Evolutionary conservation across 2,888 invertebrate genomes (phyloP).

Genomic region (Ichneumoninae sp.): DNA sequence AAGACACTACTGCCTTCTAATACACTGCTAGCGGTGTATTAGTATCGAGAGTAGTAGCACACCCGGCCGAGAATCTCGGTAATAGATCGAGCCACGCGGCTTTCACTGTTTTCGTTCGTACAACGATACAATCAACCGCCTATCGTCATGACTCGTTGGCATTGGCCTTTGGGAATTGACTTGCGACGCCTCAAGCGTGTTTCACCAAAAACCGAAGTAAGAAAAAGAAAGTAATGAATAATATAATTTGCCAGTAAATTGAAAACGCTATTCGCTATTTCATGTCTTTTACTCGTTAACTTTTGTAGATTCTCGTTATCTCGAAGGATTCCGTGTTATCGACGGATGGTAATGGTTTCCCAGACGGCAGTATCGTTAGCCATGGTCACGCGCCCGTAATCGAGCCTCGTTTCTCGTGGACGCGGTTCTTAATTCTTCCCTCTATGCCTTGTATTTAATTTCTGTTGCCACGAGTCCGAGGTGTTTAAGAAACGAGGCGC

Average conservation of each 20-base stretch:
- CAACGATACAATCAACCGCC: constrained; percentile 52
- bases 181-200: background rate
- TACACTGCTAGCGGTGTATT: background rate
- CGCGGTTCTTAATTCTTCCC: background rate
- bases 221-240: background rate
- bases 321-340: constrained; percentile 15
- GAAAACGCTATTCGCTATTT: background rate
- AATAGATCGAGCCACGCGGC: constrained; percentile 59
- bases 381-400: constrained; percentile 63
- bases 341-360: constrained; percentile 35
- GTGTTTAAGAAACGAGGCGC: constrained; percentile 25
- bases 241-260: background rate
- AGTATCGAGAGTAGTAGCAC: background rate
- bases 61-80: constrained; percentile 28
- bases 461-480: background rate
- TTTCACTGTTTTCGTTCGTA: constrained; percentile 46
- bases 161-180: background rate
- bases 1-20: background rate
- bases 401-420: constrained; percentile 37
- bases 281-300: background rate
- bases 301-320: constrained; percentile 34
- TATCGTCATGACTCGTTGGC: constrained; percentile 24
- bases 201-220: background rate
- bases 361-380: constrained; percentile 42
- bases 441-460: background rate